Evolutionary conservation across 2,888 invertebrate species (phyloP), one percentile per base, ranked within the genome.

Genomic region (Cryptosula pallasiana): DNA sequence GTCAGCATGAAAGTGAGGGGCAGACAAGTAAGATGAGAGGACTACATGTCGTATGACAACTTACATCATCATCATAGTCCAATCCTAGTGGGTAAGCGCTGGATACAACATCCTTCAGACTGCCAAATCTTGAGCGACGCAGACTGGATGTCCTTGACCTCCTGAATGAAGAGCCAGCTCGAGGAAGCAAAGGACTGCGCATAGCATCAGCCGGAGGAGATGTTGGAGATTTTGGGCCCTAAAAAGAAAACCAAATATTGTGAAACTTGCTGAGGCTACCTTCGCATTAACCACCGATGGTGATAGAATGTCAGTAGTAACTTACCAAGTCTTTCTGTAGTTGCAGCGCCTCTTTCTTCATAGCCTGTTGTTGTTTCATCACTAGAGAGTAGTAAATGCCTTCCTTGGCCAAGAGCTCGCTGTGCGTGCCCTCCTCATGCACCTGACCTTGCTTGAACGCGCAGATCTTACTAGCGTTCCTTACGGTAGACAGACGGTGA

Each of bases 401-500:
- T 29, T 73, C 63, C 23, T 69, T 72, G 32, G 45, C 58, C 73
- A 79, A 75, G 25, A 79, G 74, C 55, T 77, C 75, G 25, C 73
- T 74, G 73, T 79, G 79, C 29, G 74, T 78, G 2, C 79, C 79
- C 57, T 69, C 71, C 73, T 79, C 79, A 2, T 71, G 71, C 9
- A 78, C 76, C 32, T 73, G 55, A 23, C 79, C 79, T 27, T 76
- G 69, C 34, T 75, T 72, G 36, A 79, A 72, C 3, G 83, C 82
- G 32, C 81, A 75, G 72, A 85, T 82, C 74, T 80, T 73, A 85
- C 93, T 91, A 0, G 92, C 91, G 81, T 91, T 90, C 78, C 90
- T 88, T 74, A 92, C 90, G 27, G 93, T 92, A 23, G 91, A 89
- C 72, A 93, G 87, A 1, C 93, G 88, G 86, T 93, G 93, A 0